phyloP scores from a whole-genome alignment of 2,888 invertebrate genomes.

The Drosophila tripunctata region DNA sequence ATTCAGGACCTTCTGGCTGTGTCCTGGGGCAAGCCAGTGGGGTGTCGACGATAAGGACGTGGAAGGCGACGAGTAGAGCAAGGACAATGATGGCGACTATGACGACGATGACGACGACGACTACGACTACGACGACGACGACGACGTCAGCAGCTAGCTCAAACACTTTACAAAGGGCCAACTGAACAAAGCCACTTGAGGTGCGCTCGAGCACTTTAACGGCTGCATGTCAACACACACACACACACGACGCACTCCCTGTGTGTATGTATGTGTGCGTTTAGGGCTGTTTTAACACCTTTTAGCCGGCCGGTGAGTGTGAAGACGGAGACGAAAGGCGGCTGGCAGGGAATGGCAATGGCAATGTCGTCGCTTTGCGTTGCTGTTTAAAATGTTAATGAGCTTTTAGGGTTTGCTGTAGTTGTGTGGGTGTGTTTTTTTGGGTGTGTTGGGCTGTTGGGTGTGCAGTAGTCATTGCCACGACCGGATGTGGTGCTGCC shows the following conservation, averaged over 20 bases:
- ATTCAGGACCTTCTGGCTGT: conserved; percentile 25
- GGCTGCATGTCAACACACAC: conserved; percentile 75
- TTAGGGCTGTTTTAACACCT: conserved; percentile 79
- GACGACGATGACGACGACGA: conserved; percentile 11
- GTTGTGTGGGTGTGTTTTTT: conserved; percentile 18
- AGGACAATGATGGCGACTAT: conserved; percentile 6
- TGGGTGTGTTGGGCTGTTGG: conserved; percentile 2
- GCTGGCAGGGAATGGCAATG: conserved; percentile 14
- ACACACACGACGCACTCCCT: conserved; percentile 8
- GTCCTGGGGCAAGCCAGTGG: conserved; percentile 27
- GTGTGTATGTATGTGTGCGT: conserved; percentile 45
- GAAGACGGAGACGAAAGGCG: neutral
- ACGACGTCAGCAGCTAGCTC: conserved; percentile 61
- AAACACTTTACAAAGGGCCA: conserved; percentile 76
- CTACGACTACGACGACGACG: conserved; percentile 37
- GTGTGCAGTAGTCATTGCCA: conserved; percentile 23
- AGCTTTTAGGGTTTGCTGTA: conserved; percentile 71
- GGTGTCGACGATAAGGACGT: conserved; percentile 28
- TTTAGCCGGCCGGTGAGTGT: conserved; percentile 43
- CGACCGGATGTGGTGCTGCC: conserved; percentile 75
- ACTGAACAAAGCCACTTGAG: conserved; percentile 79
- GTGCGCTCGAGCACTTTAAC: conserved; percentile 80
- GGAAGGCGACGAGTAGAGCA: conserved; percentile 6
- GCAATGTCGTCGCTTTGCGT: conserved; percentile 53
- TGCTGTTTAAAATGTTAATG: conserved; percentile 80